Conservation (phyloP, 2,888 invertebrate species). For the Malachius bipustulatus region DNA sequence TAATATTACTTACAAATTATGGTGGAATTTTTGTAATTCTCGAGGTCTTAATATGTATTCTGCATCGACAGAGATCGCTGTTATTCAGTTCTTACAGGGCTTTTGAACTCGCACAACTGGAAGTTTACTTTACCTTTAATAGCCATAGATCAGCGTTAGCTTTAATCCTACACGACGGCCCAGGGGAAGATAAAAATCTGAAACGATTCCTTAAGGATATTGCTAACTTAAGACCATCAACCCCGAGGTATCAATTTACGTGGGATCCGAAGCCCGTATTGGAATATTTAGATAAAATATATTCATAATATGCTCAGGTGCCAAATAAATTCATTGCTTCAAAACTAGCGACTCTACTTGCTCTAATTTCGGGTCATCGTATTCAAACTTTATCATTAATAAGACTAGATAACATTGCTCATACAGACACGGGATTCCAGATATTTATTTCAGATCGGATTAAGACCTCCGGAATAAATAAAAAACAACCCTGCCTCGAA, state of each 20-base stretch:
- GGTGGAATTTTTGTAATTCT: slow-evolving; percentile 9
- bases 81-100: too few relatives aligned
- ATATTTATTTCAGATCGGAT: slow-evolving; percentile 6
- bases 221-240: slow-evolving; percentile 11
- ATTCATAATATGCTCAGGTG: too few relatives aligned
- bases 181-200: slow-evolving; percentile 6
- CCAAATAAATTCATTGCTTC: too few relatives aligned
- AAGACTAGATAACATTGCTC: background rate
- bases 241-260: slow-evolving; percentile 8
- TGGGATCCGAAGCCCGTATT: slow-evolving; percentile 11
- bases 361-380: slow-evolving; percentile 5
- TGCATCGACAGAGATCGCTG: slow-evolving; percentile 4
- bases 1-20: slow-evolving; percentile 6
- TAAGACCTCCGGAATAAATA: slow-evolving; percentile 4
- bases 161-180: background rate
- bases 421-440: background rate
- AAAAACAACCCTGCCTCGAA: background rate
- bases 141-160: slow-evolving; percentile 9
- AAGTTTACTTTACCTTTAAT: too few relatives aligned
- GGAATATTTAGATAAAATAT: slow-evolving; percentile 6
- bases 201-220: slow-evolving; percentile 15
- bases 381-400: slow-evolving; percentile 9
- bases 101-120: too few relatives aligned
- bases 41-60: slow-evolving; percentile 3
- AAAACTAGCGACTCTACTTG: slow-evolving; percentile 6